Base-by-base conservation (phyloP, 1,140 invertebrate genomes). In the Nilaparvata lugens region DNA sequence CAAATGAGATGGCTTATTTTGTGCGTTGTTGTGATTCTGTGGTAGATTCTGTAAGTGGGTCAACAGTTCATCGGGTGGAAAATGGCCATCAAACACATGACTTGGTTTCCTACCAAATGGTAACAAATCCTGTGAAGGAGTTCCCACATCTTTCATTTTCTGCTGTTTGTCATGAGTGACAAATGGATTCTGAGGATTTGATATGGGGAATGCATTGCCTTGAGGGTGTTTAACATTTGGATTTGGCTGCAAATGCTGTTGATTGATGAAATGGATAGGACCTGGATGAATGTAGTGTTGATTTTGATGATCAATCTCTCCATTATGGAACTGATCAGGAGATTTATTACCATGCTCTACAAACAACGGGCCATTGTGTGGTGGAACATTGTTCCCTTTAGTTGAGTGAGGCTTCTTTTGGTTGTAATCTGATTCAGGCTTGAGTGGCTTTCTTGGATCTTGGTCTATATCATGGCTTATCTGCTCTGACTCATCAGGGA, bases 151-250 rank as follows among this genome's bases (percentile, higher is more conserved):
- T 35, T 35, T 35, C 31, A 35, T 35, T 35, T 35, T 35, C 13
- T 31, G 54, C 14, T 42, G 55, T 18, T 28, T 16, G 18, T 56
- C 18, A 35, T 24, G n/a, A 13, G 23, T 13, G 35, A 48, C 43
- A 23, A 23, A 59, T 52, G 57, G 57, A n/a, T 52, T 52, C 31
- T 58, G 57, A 21, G 51, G 51, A 28, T 58, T 42, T 52, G 51
- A 45, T 16, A 52, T 19, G 13, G 48, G 57, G 18, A 24, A 59
- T 51, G 35, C 19, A 43, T 59, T 51, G 14, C 21, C 43, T 14
- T 48, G 16, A n/a, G 57, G 57, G 6, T 16, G 35, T 14, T 45
- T 43, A 18, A 4, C 16, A 18, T 51, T 43, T 52, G 19, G 38
- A 45, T 11, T 14, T 52, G 48, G 43, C 19, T 9, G 31, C 5